Conservation (phyloP, 2,888 invertebrate species). For the Eubasilissa splendida region DNA sequence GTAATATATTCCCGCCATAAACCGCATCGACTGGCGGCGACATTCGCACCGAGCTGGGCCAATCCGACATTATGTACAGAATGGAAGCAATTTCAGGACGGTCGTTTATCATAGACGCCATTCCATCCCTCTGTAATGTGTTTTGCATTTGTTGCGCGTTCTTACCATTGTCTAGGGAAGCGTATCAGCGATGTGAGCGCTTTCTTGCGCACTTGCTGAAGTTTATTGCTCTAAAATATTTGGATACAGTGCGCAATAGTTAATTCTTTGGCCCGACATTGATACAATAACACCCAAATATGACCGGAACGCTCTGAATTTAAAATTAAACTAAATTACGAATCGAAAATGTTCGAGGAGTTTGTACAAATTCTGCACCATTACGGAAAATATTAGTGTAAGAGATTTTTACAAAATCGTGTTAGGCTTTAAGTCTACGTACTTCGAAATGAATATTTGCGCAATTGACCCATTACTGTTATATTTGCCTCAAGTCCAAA, state of each 20-base stretch:
- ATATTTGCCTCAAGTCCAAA: no score
- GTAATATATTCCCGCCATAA: constrained; percentile 31
- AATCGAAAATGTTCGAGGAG: no score
- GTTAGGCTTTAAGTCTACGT: no score
- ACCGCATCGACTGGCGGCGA: constrained; percentile 16
- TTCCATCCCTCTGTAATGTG: constrained; percentile 34
- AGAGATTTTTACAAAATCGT: no score
- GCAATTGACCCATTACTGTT: no score
- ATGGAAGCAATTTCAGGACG: constrained; percentile 42
- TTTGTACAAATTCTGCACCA: no score
- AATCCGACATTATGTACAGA: constrained; percentile 12
- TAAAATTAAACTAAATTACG: no score
- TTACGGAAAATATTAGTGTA: no score
- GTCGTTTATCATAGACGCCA: constrained; percentile 38
- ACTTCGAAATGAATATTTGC: no score
- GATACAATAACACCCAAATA: no score
- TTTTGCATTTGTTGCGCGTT: constrained; percentile 43
- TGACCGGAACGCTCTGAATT: no score
- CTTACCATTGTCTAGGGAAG: constrained; percentile 35
- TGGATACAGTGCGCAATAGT: neutral
- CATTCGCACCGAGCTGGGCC: constrained; percentile 14
- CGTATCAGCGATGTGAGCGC: constrained; percentile 21
- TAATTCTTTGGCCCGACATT: no score
- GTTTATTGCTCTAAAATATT: constrained; percentile 21
- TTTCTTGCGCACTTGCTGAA: constrained; percentile 27